Evolutionary conservation across 2,113 vertebrate genomes (phyloP).

Genomic region (Hydrolagus affinis): DNA sequence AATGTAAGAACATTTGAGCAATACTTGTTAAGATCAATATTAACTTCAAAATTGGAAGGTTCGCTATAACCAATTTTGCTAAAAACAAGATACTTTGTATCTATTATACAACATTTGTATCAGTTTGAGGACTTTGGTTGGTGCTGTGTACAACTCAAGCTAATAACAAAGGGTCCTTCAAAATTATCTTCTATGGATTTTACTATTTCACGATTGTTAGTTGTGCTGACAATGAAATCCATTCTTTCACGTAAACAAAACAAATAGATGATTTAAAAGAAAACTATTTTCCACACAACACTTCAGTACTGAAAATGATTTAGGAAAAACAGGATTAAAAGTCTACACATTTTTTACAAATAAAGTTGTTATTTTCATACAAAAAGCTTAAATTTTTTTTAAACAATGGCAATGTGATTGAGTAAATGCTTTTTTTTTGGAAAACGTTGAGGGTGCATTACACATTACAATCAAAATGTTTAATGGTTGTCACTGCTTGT

Average conservation of each 20-base stretch:
- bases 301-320: neutral
- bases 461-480: neutral
- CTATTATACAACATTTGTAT: no score
- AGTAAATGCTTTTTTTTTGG: neutral
- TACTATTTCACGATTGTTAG: neutral
- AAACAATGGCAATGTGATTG: slow-evolving; percentile 6
- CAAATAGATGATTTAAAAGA: neutral
- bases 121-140: no score
- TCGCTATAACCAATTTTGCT: no score
- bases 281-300: neutral
- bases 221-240: neutral
- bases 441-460: neutral
- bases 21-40: no score
- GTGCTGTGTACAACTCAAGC: no score
- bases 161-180: no score
- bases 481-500: neutral
- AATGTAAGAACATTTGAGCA: no score
- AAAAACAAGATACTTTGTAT: no score
- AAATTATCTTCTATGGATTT: neutral
- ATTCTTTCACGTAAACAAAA: neutral
- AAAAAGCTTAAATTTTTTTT: neutral
- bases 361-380: neutral
- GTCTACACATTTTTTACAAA: slow-evolving; percentile 23
- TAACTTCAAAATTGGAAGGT: no score
- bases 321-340: slow-evolving; percentile 4